Percentiles rank a stretch among this genome's conserved stretches.
phyloP scores from a whole-genome alignment of 2,797 vertebrate species.

The Fratercula arctica region DNA sequence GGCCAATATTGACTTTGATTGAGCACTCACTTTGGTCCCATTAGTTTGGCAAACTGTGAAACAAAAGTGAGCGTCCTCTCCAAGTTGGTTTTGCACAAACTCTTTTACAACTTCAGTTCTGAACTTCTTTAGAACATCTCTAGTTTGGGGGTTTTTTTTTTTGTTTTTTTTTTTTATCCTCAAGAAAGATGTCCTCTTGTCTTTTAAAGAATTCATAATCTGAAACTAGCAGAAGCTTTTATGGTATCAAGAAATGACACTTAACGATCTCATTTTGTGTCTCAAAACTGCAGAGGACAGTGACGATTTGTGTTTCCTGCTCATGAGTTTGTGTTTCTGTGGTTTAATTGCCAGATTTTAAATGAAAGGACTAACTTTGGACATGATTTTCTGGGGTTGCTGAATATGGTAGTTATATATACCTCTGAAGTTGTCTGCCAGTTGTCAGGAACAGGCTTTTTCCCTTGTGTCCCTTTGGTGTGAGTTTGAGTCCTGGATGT shows the following conservation, averaged over 20 bases:
- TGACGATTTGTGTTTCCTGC: accelerated
- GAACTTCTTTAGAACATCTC: conserved; percentile 63
- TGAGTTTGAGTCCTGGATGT: background rate
- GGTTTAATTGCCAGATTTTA: background rate
- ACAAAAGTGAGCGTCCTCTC: conserved; percentile 63
- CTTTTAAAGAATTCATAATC: conserved; percentile 17
- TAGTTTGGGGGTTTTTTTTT: background rate
- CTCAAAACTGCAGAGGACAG: background rate
- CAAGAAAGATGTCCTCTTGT: background rate
- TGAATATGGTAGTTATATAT: background rate
- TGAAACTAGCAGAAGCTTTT: background rate
- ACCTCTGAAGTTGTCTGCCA: background rate
- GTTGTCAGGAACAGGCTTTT: background rate
- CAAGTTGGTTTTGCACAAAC: conserved; percentile 71
- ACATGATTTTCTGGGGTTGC: background rate
- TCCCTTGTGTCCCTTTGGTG: background rate
- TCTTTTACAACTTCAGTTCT: conserved; percentile 62
- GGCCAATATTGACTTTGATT: conserved; percentile 78
- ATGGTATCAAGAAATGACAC: too few relatives aligned
- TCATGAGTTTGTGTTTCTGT: background rate
- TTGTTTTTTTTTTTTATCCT: background rate
- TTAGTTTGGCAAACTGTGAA: conserved; percentile 76
- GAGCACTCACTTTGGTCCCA: conserved; percentile 64
- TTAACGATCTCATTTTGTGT: background rate
- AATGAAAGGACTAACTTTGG: background rate